Base-by-base conservation (phyloP, 1,140 invertebrate species). In the Halotydeus destructor region DNA sequence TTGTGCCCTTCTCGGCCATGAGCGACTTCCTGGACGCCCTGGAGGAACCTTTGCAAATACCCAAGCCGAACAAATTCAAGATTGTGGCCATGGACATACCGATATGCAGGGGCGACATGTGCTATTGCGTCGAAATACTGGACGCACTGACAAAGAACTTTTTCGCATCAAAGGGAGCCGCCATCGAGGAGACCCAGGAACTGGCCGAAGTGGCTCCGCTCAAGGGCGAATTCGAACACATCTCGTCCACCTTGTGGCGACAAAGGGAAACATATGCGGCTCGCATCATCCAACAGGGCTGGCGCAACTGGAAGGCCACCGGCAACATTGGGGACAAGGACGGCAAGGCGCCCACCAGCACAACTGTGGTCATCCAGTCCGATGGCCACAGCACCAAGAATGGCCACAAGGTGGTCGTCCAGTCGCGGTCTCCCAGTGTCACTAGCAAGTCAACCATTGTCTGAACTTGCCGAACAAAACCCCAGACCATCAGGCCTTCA, bases 61-160 rank as follows among this genome's bases (percentile, higher is more conserved):
- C 89, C 58, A 94, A 94, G 62, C 89, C 89, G 35, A 96, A 96
- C 61, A 89, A 94, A 67, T 94, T 91, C 64, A 91, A 93, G 70
- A 86, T 97, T 55, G 83, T 94, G 57, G 85, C 82, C 52, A 86
- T 96, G 80, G 86, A 96, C 62, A 94, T 96, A 59, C 81, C 88
- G 38, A 96, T 96, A 58, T 96, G 88, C 68, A 84, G 88, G 63
- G 81, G 78, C 32, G 88, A 96, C 64, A 70, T 80, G 62, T 84
- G 91, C 71, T 91, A 84, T 68, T 96, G 89, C 64, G 82, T 91
- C 51, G 89, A 96, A 66, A 93, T 97, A 54, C 69, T 96, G 53
- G 88, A 96, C 64, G 86, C 86, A 24, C 70, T 96, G 42, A 69
- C 68, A 16, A 68, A 68, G 52, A 85, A 94, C 70, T 96, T 94